A percentile compares a stretch with the other conserved stretches of the same genome.
These are phyloP conservation scores for Nycticebus coucang DNA, from an alignment of 2,113 vertebrate genomes.

Conservation along the genomic window DNA sequence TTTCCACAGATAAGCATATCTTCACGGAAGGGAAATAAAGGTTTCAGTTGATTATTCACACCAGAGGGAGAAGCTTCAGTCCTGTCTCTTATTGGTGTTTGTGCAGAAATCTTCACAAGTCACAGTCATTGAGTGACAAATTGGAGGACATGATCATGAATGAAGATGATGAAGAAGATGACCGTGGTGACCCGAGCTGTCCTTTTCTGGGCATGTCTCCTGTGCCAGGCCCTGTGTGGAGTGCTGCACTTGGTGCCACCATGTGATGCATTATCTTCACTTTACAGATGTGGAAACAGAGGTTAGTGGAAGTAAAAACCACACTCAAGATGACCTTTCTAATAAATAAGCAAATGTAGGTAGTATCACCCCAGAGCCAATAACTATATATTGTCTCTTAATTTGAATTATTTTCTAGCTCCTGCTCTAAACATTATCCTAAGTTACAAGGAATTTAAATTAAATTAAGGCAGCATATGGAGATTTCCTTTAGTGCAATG, in stretches of 20 bases:
- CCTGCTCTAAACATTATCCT: background rate
- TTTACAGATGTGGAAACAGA: background rate
- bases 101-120: background rate
- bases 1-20: background rate
- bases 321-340: background rate
- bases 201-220: background rate
- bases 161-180: background rate
- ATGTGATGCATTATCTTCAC: background rate
- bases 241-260: background rate
- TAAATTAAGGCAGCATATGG: background rate
- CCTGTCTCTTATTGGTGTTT: background rate
- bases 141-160: background rate
- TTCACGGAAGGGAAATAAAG: background rate
- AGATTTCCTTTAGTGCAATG: conserved; percentile 27
- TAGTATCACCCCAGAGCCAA: background rate
- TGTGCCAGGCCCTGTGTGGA: background rate
- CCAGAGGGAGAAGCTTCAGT: background rate
- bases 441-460: conserved; percentile 43
- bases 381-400: background rate
- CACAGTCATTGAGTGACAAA: background rate
- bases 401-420: conserved; percentile 3
- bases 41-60: background rate
- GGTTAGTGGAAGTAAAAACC: background rate
- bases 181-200: background rate
- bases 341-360: background rate